A percentile compares a stretch with the other conserved stretches of the same genome.
Conservation (phyloP, 2,888 invertebrate species). For the Melieria picta region DNA sequence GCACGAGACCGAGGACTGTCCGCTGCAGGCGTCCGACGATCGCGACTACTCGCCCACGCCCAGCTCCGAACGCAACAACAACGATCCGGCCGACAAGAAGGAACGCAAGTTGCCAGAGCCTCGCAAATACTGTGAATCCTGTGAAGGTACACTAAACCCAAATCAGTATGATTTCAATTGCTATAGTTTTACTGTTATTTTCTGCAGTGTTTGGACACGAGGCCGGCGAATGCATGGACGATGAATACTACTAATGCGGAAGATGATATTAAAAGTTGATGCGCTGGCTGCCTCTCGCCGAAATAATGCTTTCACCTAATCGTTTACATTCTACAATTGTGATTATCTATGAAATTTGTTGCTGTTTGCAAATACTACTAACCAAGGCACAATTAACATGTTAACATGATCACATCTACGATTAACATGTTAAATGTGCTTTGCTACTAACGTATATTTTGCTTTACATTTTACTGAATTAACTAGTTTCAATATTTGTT, state of each 20-base stretch:
- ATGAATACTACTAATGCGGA: constrained; percentile 78
- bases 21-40: constrained; percentile 78
- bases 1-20: constrained; percentile 98
- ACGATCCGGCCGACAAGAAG: constrained; percentile 51
- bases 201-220: constrained; percentile 85
- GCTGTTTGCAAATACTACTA: not conserved
- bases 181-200: not conserved
- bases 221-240: constrained; percentile 86
- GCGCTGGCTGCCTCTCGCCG: not conserved
- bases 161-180: not conserved
- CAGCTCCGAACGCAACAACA: constrained; percentile 49
- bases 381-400: no score
- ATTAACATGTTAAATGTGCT: no score
- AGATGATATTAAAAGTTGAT: constrained; percentile 2
- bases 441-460: no score
- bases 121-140: constrained; percentile 90
- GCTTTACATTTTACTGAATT: no score
- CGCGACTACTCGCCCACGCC: constrained; percentile 58
- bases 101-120: constrained; percentile 65
- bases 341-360: constrained; percentile 9
- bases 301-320: not conserved
- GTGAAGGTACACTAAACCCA: constrained; percentile 76
- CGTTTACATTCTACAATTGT: constrained; percentile 21
- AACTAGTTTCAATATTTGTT: no score
- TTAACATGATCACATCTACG: no score